These are phyloP conservation scores for Romanogobio albipinnatus DNA, from an alignment of 2,113 vertebrate species.

Conservation along the genomic window DNA sequence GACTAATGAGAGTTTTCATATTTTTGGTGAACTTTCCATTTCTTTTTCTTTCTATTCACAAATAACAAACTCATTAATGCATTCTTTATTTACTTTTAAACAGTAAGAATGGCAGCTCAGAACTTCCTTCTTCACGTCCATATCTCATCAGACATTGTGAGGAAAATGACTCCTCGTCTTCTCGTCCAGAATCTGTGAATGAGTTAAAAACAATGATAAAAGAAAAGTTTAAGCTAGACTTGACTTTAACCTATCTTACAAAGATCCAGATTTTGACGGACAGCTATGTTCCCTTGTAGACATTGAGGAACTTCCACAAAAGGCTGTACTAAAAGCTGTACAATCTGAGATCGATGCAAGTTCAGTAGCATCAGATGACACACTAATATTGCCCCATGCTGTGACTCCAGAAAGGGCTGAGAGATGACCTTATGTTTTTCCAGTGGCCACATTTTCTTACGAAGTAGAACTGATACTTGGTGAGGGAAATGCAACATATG, in stretches of 20 bases:
- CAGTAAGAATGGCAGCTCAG: background rate
- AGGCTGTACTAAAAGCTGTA: conserved; percentile 11
- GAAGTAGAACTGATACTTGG: too few species aligned
- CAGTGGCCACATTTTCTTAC: too few species aligned
- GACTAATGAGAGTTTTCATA: too few species aligned
- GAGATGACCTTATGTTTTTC: too few species aligned
- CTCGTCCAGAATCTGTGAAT: conserved; percentile 51
- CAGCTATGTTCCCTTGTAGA: conserved; percentile 48
- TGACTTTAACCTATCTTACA: conserved; percentile 52
- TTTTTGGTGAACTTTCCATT: too few species aligned
- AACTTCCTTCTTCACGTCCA: background rate
- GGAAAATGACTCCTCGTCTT: background rate
- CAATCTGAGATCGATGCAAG: conserved; percentile 18
- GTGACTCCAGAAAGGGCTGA: too few species aligned
- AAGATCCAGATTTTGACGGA: conserved; percentile 60
- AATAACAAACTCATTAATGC: too few species aligned
- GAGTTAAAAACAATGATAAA: conserved; percentile 50
- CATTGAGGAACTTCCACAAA: conserved; percentile 57
- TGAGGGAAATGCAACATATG: too few species aligned
- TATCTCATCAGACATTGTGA: background rate
- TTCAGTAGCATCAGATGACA: too few species aligned
- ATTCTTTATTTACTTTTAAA: too few species aligned
- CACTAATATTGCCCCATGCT: too few species aligned
- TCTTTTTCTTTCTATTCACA: too few species aligned
- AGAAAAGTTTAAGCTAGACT: conserved; percentile 49